Conservation (phyloP, 2,797 vertebrate genomes). For the Argentina silus region DNA sequence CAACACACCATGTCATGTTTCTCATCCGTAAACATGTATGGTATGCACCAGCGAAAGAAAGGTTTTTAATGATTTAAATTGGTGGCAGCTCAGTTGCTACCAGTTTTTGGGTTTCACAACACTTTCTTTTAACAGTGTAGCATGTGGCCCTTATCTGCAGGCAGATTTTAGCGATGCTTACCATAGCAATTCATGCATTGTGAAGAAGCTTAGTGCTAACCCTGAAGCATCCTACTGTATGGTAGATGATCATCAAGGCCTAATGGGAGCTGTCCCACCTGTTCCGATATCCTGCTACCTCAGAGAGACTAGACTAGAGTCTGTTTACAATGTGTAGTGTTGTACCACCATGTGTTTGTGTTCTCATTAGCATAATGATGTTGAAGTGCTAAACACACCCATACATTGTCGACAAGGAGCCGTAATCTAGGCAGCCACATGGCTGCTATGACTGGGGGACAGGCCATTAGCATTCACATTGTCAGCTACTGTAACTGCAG, state of each 20-base stretch:
- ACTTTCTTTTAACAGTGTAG: background rate
- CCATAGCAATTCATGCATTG: background rate
- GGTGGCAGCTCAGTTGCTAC: too few species aligned
- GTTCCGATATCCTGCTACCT: constrained; percentile 43
- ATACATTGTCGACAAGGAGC: constrained; percentile 32
- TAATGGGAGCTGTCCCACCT: constrained; percentile 45
- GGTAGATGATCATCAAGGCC: constrained; percentile 43
- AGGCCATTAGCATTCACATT: constrained; percentile 44
- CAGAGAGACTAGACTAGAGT: constrained; percentile 6
- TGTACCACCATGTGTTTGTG: constrained; percentile 37
- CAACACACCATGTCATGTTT: too few species aligned
- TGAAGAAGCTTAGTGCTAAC: constrained; percentile 51
- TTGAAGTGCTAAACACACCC: constrained; percentile 17
- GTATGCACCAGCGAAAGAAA: too few species aligned
- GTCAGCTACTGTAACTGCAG: constrained; percentile 14
- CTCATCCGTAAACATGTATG: too few species aligned
- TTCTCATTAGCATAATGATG: constrained; percentile 42
- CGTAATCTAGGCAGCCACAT: constrained; percentile 41
- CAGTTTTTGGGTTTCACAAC: too few species aligned
- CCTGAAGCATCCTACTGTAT: constrained; percentile 35
- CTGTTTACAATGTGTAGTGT: constrained; percentile 41
- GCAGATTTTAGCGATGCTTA: background rate
- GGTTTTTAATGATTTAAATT: too few species aligned
- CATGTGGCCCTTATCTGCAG: background rate
- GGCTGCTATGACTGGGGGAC: constrained; percentile 26